phyloP scores from a whole-genome alignment of 2,888 invertebrate species.

The Cryptocephalus moraei region DNA sequence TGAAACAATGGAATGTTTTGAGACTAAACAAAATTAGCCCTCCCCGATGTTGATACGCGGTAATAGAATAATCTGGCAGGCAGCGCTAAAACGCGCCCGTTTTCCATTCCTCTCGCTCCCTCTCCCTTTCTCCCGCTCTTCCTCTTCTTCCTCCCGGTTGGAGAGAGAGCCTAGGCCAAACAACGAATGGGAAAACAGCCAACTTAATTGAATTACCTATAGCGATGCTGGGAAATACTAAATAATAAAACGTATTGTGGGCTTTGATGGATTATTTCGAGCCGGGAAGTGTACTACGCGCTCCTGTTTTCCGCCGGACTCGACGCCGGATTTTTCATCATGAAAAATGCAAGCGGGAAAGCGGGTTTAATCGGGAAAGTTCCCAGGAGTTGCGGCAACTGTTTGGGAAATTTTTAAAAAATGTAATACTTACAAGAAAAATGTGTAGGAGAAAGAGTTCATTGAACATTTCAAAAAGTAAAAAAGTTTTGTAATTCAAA shows the following conservation, averaged over 20 bases:
- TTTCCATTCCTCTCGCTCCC: slow-evolving; percentile 9
- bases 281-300: slow-evolving; percentile 8
- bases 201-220: slow-evolving; percentile 28
- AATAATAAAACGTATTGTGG: slow-evolving; percentile 27
- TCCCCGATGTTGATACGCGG: slow-evolving; percentile 55
- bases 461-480: too few relatives aligned
- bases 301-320: background rate
- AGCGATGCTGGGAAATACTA: slow-evolving; percentile 22
- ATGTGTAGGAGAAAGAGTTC: too few relatives aligned
- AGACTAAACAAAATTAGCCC: slow-evolving; percentile 55
- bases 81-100: slow-evolving; percentile 21
- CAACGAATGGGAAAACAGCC: slow-evolving; percentile 26
- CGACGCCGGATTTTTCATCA: too few relatives aligned
- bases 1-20: slow-evolving; percentile 58
- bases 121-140: slow-evolving; percentile 6
- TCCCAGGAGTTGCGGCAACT: too few relatives aligned
- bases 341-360: too few relatives aligned
- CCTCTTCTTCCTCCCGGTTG: slow-evolving; percentile 8
- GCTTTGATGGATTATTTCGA: slow-evolving; percentile 26
- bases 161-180: slow-evolving; percentile 14
- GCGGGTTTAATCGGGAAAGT: too few relatives aligned
- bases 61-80: slow-evolving; percentile 59
- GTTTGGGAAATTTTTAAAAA: too few relatives aligned
- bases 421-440: too few relatives aligned
- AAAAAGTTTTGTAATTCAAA: too few relatives aligned